phyloP scores from a whole-genome alignment of 2,888 invertebrate species.

The Tetheella fluctuosa region DNA sequence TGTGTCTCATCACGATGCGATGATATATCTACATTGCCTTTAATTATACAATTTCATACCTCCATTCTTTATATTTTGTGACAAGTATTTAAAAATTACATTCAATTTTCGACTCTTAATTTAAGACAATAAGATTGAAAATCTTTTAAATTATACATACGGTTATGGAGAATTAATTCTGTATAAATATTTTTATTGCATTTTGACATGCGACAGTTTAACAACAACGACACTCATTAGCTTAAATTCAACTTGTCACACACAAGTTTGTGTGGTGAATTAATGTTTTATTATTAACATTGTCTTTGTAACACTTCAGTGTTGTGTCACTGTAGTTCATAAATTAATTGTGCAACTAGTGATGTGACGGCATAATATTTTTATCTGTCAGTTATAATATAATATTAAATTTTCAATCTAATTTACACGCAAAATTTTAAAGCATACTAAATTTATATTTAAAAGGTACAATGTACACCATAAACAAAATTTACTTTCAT shows the following conservation, averaged over 20 bases:
- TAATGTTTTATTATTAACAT: constrained; percentile 32
- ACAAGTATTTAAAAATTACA: constrained; percentile 15
- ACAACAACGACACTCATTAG: constrained; percentile 52
- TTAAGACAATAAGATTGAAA: constrained; percentile 14
- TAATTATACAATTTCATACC: constrained; percentile 63
- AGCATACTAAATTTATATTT: background rate
- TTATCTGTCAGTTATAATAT: background rate
- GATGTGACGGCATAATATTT: background rate
- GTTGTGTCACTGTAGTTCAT: constrained; percentile 17
- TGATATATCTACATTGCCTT: constrained; percentile 62
- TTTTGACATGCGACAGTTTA: constrained; percentile 61
- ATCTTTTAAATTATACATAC: constrained; percentile 15
- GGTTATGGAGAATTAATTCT: constrained; percentile 18
- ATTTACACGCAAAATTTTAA: too few relatives aligned
- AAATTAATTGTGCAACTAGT: constrained; percentile 5
- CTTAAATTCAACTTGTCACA: constrained; percentile 50
- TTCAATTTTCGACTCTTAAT: constrained; percentile 10
- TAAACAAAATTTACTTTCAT: background rate
- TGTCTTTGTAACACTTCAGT: constrained; percentile 26
- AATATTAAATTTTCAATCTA: too few relatives aligned
- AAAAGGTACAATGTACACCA: background rate
- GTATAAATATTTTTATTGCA: constrained; percentile 42
- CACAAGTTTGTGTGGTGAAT: constrained; percentile 27
- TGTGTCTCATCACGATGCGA: constrained; percentile 52
- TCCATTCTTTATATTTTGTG: constrained; percentile 25